Evolutionary conservation across 2,113 vertebrate species (phyloP).

Genomic region (Origma solitaria): DNA sequence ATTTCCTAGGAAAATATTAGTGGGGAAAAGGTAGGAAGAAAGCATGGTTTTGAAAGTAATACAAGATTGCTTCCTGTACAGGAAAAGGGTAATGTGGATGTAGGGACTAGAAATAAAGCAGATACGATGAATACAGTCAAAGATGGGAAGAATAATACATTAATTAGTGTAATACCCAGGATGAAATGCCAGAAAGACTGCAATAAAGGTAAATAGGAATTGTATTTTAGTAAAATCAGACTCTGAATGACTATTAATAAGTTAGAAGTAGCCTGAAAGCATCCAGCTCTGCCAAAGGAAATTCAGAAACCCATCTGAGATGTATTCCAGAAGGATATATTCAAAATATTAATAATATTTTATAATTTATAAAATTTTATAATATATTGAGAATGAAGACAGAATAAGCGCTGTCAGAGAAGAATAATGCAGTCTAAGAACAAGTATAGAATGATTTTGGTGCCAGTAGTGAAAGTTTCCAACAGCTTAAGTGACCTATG

Average conservation of each 20-base stretch:
- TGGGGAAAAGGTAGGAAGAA: slow-evolving; percentile 13
- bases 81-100: background rate
- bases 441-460: background rate
- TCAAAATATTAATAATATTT: background rate
- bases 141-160: background rate
- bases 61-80: slow-evolving; percentile 14
- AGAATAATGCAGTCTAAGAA: background rate
- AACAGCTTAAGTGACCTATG: background rate
- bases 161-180: background rate
- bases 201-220: background rate
- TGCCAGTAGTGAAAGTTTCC: background rate
- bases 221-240: background rate
- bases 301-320: background rate
- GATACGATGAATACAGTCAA: background rate
- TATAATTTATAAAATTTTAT: too few species aligned
- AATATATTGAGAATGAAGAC: background rate
- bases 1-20: slow-evolving; percentile 43
- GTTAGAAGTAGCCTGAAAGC: background rate
- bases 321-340: background rate
- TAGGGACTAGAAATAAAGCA: background rate
- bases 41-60: background rate
- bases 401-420: background rate
- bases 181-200: background rate
- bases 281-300: background rate
- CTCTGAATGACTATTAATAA: background rate